Percentiles rank a stretch among this genome's conserved stretches.
Evolutionary conservation across 2,113 vertebrate species (phyloP).

Genomic region (Aix galericulata): DNA sequence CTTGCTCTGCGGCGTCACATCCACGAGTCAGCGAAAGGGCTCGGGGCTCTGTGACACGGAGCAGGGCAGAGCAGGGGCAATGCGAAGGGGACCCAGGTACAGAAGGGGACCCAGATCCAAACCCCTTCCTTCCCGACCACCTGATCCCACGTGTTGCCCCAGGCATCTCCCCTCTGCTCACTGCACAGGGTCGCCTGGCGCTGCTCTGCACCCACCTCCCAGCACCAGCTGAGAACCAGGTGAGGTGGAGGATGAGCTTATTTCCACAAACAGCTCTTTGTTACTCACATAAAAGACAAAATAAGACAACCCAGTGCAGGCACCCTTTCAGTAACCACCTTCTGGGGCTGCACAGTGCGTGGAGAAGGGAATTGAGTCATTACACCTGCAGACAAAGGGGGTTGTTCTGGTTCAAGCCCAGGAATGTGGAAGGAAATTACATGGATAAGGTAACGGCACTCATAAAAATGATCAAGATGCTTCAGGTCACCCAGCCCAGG

Average conservation of each 20-base stretch:
- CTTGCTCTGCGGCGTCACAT: fast-evolving
- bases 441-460: fast-evolving
- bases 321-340: neutral
- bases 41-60: neutral
- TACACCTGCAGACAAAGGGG: neutral
- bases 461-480: neutral
- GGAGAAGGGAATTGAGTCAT: fast-evolving
- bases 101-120: neutral
- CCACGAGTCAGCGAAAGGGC: neutral
- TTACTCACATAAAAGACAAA: neutral
- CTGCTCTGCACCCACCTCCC: neutral
- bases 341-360: neutral
- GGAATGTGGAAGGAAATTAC: neutral
- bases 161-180: neutral
- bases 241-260: neutral
- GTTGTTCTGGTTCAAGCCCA: neutral
- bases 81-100: neutral
- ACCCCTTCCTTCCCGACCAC: neutral
- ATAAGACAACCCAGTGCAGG: neutral
- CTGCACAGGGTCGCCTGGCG: neutral
- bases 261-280: neutral
- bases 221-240: neutral
- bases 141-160: neutral
- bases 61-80: neutral
- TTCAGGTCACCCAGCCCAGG: neutral